Percentiles rank a stretch among this genome's conserved stretches.
phyloP scores from a whole-genome alignment of 2,888 invertebrate species.

The Tenthredo livida region DNA sequence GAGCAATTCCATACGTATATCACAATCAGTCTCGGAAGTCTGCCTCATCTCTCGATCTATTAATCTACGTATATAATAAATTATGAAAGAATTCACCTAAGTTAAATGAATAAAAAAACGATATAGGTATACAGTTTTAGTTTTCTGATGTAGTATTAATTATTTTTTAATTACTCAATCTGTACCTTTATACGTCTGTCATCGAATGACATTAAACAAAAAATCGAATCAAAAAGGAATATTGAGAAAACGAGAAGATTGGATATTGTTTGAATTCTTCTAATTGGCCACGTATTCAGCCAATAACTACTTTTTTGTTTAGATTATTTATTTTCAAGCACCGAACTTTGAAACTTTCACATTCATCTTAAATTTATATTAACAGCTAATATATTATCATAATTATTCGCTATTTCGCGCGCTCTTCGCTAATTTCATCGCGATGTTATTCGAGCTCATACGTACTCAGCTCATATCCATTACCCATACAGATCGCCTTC shows the following conservation, averaged over 20 bases:
- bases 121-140: too few relatives aligned
- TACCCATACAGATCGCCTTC: slow-evolving; percentile 36
- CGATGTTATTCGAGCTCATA: neutral
- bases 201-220: neutral
- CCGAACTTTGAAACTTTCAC: neutral
- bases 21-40: neutral
- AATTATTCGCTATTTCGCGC: neutral
- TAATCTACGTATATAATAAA: neutral
- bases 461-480: slow-evolving; percentile 7
- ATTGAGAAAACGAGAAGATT: neutral
- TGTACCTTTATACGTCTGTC: too few relatives aligned
- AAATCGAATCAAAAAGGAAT: neutral
- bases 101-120: too few relatives aligned
- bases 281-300: neutral
- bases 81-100: neutral
- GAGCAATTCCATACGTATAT: neutral
- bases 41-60: neutral
- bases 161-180: too few relatives aligned
- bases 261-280: neutral
- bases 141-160: too few relatives aligned
- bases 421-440: neutral
- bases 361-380: neutral
- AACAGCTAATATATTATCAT: neutral
- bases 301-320: neutral
- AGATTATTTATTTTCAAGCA: neutral